phyloP scores from a whole-genome alignment of 2,888 invertebrate species.

The Papilio gigon region DNA sequence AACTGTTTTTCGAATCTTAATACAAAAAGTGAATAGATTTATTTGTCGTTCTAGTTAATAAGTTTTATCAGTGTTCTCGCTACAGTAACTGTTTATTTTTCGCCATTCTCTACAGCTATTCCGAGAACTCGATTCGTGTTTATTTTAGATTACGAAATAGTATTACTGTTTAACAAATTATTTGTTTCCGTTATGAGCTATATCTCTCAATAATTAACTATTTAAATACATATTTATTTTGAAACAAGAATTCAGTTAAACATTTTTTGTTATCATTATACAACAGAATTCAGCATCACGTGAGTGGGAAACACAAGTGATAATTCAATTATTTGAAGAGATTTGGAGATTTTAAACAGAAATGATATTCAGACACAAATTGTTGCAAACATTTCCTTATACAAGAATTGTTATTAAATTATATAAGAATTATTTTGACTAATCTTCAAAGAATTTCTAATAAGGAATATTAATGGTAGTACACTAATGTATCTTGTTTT shows the following conservation, averaged over 20 bases:
- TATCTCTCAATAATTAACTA: constrained; percentile 25
- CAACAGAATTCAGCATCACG: background rate
- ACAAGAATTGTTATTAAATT: background rate
- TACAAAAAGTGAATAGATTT: constrained; percentile 7
- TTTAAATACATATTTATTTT: constrained; percentile 10
- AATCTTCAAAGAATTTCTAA: background rate
- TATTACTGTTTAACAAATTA: constrained; percentile 25
- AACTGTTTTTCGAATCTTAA: background rate
- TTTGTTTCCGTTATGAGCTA: constrained; percentile 1
- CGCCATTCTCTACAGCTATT: constrained; percentile 20
- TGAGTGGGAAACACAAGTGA: background rate
- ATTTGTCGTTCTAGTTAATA: constrained; percentile 10
- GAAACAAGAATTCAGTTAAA: background rate
- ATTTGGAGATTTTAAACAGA: background rate
- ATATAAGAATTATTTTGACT: background rate
- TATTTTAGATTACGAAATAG: constrained; percentile 38
- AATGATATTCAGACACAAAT: background rate
- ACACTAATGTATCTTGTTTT: background rate
- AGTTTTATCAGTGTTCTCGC: constrained; percentile 28
- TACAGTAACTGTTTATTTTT: constrained; percentile 37
- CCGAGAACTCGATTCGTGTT: constrained; percentile 31
- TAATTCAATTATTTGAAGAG: background rate
- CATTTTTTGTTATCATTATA: background rate
- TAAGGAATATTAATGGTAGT: background rate
- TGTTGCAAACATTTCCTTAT: background rate